Evolutionary conservation across 2,113 vertebrate genomes (phyloP).

Genomic region (Laticauda colubrina): DNA sequence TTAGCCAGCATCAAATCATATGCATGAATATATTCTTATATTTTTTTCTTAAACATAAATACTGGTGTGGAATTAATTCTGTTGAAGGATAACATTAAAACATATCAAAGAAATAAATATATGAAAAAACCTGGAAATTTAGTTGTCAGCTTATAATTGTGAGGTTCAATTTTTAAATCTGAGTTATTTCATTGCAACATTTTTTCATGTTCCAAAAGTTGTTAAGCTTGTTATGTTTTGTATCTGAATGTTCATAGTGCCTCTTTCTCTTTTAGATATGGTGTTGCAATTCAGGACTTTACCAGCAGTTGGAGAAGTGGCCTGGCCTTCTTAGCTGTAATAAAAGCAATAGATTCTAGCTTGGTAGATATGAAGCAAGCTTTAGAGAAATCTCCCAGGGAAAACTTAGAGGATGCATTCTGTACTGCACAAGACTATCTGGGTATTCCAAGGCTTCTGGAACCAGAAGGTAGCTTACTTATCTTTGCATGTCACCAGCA

Average conservation of each 20-base stretch:
- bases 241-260: constrained; percentile 21
- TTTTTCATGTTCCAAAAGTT: background rate
- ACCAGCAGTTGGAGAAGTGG: constrained; percentile 92
- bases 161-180: background rate
- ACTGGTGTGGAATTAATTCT: background rate
- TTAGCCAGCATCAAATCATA: background rate
- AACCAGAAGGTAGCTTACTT: constrained; percentile 85
- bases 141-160: background rate
- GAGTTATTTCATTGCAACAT: background rate
- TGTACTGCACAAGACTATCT: constrained; percentile 84
- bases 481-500: background rate
- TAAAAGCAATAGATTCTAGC: constrained; percentile 91
- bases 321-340: constrained; percentile 90
- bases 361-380: constrained; percentile 91
- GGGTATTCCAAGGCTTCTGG: constrained; percentile 87
- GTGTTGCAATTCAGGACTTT: constrained; percentile 92
- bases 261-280: constrained; percentile 73
- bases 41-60: background rate
- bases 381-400: constrained; percentile 77
- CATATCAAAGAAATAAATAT: background rate
- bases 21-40: background rate
- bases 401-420: constrained; percentile 93
- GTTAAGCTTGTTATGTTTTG: background rate
- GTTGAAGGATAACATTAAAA: background rate
- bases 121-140: background rate